Conservation (phyloP, 1,140 invertebrate genomes). For the Chionoecetes opilio region DNA sequence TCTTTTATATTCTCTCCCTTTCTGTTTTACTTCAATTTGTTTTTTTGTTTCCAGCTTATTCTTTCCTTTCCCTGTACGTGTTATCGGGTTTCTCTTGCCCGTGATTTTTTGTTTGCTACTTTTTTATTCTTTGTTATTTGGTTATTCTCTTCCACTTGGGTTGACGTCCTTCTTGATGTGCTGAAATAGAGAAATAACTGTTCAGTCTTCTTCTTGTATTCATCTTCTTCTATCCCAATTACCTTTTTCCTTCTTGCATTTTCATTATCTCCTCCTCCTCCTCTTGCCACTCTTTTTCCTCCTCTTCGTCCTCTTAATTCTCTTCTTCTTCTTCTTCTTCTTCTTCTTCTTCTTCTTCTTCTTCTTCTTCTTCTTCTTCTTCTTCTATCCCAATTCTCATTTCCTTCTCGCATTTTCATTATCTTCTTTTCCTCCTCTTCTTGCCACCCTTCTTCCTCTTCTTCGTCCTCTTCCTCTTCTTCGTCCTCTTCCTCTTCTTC, state of each 20-base stretch:
- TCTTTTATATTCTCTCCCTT: constrained; percentile 55
- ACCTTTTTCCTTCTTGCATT: neutral
- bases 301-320: too few species aligned
- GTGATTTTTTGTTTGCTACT: neutral
- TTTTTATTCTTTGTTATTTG: too few species aligned
- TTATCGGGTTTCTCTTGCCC: constrained; percentile 55
- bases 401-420: too few species aligned
- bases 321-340: too few species aligned
- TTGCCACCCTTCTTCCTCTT: neutral
- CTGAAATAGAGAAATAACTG: too few species aligned
- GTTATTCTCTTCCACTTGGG: too few species aligned
- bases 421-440: neutral
- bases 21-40: constrained; percentile 59
- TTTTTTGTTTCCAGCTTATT: neutral
- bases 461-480: neutral
- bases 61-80: constrained; percentile 57
- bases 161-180: too few species aligned
- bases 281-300: neutral
- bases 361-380: neutral
- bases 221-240: neutral
- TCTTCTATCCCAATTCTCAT: too few species aligned
- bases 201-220: too few species aligned
- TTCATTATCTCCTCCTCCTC: neutral
- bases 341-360: neutral
- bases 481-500: neutral